Evolutionary conservation across 2,888 invertebrate species (phyloP).

Genomic region (Xylophagus ater): DNA sequence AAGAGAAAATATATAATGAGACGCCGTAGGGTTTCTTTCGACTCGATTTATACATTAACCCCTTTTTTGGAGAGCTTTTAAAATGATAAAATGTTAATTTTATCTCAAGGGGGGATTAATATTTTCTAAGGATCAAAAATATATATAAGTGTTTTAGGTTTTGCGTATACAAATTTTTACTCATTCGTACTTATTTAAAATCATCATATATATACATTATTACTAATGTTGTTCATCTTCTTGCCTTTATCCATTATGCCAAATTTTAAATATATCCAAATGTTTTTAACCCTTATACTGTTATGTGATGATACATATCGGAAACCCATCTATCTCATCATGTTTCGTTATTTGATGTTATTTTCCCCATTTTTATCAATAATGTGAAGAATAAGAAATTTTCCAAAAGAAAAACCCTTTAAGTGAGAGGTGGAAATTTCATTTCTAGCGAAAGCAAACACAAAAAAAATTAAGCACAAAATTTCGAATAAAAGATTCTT

Average conservation of each 20-base stretch:
- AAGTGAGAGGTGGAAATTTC: too few species aligned
- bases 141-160: conserved; percentile 5
- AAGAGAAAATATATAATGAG: conserved; percentile 16
- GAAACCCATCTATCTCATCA: too few species aligned
- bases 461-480: too few species aligned
- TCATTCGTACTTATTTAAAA: neutral
- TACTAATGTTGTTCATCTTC: neutral
- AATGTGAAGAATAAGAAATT: too few species aligned
- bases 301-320: too few species aligned
- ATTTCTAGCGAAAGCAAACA: too few species aligned
- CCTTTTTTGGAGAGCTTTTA: conserved; percentile 18
- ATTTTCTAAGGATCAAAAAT: conserved; percentile 12
- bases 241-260: conserved; percentile 13
- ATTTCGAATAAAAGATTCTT: too few species aligned
- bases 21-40: conserved; percentile 15
- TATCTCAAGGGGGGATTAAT: conserved; percentile 15
- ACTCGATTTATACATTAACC: conserved; percentile 17
- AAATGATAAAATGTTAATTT: conserved; percentile 23
- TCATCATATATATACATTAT: neutral
- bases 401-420: conserved; percentile 5
- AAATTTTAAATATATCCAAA: conserved; percentile 14
- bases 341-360: too few species aligned
- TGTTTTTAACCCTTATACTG: conserved; percentile 15
- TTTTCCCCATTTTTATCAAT: too few species aligned
- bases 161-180: neutral